Percentiles rank a stretch among this genome's conserved stretches.
These are phyloP conservation scores for Dasyprocta punctata DNA, from an alignment of 2,113 vertebrate genomes.

Conservation along the genomic window DNA sequence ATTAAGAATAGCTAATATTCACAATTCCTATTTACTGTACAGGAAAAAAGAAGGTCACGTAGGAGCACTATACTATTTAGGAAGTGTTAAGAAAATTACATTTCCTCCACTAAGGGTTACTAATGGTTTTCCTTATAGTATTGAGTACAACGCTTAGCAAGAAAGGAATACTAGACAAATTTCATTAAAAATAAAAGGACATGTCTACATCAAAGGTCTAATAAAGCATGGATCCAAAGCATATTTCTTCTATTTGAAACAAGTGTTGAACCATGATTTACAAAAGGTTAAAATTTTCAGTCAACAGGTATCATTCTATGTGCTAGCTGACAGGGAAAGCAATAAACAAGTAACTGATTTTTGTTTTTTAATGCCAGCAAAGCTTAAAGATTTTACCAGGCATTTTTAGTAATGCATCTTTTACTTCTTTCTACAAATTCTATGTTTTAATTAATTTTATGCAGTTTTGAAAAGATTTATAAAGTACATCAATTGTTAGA, in stretches of 20 bases:
- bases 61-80: not conserved
- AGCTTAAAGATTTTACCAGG: not conserved
- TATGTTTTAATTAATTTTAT: conserved; percentile 8
- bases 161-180: not conserved
- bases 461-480: not conserved
- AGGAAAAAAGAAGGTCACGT: not conserved
- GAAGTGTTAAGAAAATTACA: not conserved
- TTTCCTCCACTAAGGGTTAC: not conserved
- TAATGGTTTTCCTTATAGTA: not conserved
- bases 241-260: not conserved
- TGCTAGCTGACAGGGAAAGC: conserved; percentile 12
- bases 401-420: not conserved
- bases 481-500: conserved; percentile 12
- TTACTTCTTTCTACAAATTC: not conserved
- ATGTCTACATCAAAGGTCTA: not conserved
- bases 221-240: conserved; percentile 24
- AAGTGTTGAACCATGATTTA: not conserved
- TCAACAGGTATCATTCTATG: not conserved
- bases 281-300: conserved; percentile 22
- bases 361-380: conserved; percentile 40
- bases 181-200: conserved; percentile 20
- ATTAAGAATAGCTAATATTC: not conserved
- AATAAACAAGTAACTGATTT: conserved; percentile 44
- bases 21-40: not conserved
- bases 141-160: conserved; percentile 33